Evolutionary conservation across 2,797 vertebrate genomes (phyloP), one percentile per base, ranked within the genome.

Genomic region (Hirundo rustica): DNA sequence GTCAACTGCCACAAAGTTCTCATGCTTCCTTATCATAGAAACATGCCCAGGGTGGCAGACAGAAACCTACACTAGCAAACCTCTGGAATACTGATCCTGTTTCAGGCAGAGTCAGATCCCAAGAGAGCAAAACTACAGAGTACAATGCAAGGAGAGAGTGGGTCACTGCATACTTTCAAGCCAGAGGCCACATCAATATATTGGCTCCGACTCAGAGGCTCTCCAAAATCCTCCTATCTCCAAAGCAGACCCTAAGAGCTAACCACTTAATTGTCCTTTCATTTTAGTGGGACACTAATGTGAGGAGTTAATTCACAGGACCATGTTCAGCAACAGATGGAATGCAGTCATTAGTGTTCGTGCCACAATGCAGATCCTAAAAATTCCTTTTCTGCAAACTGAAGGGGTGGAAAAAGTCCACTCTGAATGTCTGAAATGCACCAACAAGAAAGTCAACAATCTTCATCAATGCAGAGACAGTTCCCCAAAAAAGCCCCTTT

Each of bases 41-140:
- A 93, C 1, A 1, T 20, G 76, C 5, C 6, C 45, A 77, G 21
- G 5, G 36, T 53, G 42, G 36, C 1, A 4, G 27, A 55, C 0
- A 65, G 34, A 4, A 14, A 83, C 7, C 16, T 22, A 26, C 2
- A 25, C 13, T 23, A 85, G 13, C 7, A 76, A 64, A 57, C 25
- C 21, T 55, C 57, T 47, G 0, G 3, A 76, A 32, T 42, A 61
- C 2, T 47, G 66, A 72, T 32, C 13, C 34, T 75, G 11, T 34
- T 87, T 73, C 36, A 70, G 25, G 51, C 50, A 79, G 44, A 53
- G 48, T n/a, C 60, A 76, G 10, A 61, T 79, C 22, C 45, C 32
- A 53, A 17, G 64, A 4, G 5, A 76, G 18, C 36, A 70, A 30
- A 85, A 55, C 16, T 40, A 13, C 1, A 20, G 30, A 79, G 11